phyloP scores from a whole-genome alignment of 2,888 invertebrate genomes.

The Balanococcus diminutus region DNA sequence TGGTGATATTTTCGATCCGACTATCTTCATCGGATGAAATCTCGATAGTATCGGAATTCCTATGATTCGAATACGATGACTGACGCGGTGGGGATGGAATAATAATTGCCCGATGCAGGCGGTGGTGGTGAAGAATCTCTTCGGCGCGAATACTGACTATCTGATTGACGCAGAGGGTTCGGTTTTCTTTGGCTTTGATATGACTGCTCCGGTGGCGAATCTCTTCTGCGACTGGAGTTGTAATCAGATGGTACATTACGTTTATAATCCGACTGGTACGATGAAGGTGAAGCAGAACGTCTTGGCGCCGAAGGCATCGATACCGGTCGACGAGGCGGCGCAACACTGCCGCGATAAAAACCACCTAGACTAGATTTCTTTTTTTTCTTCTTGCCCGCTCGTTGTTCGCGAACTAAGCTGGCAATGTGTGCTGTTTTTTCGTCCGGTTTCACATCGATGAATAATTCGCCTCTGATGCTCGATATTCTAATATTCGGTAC shows the following conservation, averaged over 20 bases:
- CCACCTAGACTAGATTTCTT: not conserved
- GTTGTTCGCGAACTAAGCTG: conserved; percentile 31
- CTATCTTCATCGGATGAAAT: conserved; percentile 8
- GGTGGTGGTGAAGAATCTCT: not conserved
- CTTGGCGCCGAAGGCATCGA: not conserved
- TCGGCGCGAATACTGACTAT: no score
- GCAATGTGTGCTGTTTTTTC: conserved; percentile 45
- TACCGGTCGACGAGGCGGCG: conserved; percentile 3
- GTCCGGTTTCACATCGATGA: conserved; percentile 24
- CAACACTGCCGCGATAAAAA: not conserved
- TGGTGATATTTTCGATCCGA: not conserved
- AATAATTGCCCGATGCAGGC: no score
- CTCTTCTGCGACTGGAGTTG: not conserved
- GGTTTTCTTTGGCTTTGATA: not conserved
- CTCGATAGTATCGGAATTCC: not conserved
- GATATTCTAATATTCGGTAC: not conserved
- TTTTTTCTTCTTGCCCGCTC: not conserved
- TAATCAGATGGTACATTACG: no score
- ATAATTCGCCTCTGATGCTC: not conserved
- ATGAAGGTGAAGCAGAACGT: not conserved
- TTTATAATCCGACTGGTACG: not conserved
- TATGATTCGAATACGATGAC: not conserved
- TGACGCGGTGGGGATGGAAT: not conserved
- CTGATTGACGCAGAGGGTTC: not conserved
- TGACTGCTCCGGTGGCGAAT: not conserved